Percentiles rank a stretch among this genome's conserved stretches.
Conservation (phyloP, 2,888 invertebrate genomes). For the Erpobdella octoculata region DNA sequence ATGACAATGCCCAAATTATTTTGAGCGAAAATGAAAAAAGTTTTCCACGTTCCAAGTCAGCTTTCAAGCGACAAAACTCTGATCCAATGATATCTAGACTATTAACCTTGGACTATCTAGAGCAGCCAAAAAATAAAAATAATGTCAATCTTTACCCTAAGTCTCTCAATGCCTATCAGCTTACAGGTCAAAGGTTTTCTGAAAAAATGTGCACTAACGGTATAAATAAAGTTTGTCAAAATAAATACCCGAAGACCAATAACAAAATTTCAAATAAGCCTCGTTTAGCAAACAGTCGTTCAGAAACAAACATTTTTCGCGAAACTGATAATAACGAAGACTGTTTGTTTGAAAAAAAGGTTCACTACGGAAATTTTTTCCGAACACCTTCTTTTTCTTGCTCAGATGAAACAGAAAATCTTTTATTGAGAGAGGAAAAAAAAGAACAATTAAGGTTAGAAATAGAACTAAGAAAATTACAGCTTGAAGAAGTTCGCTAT, state of each 20-base stretch:
- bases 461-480: slow-evolving; percentile 59
- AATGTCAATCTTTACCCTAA: not conserved
- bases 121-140: no score
- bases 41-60: not conserved
- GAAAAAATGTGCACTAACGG: no score
- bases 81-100: slow-evolving; percentile 57
- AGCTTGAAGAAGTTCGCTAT: slow-evolving; percentile 59
- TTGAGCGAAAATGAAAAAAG: not conserved
- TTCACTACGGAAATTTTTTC: not conserved
- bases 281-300: slow-evolving; percentile 10
- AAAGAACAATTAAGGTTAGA: slow-evolving; percentile 60
- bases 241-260: no score
- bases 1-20: not conserved
- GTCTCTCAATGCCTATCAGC: not conserved
- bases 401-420: slow-evolving; percentile 23
- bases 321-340: not conserved
- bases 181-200: not conserved
- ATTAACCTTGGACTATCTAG: no score
- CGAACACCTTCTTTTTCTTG: slow-evolving; percentile 20
- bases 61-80: slow-evolving; percentile 55
- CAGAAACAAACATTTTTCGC: slow-evolving; percentile 14
- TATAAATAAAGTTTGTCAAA: no score
- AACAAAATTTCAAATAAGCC: not conserved
- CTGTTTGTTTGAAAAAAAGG: not conserved
- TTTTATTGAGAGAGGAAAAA: slow-evolving; percentile 54